phyloP scores from a whole-genome alignment of 1,140 invertebrate genomes.

The Cydia splendana region DNA sequence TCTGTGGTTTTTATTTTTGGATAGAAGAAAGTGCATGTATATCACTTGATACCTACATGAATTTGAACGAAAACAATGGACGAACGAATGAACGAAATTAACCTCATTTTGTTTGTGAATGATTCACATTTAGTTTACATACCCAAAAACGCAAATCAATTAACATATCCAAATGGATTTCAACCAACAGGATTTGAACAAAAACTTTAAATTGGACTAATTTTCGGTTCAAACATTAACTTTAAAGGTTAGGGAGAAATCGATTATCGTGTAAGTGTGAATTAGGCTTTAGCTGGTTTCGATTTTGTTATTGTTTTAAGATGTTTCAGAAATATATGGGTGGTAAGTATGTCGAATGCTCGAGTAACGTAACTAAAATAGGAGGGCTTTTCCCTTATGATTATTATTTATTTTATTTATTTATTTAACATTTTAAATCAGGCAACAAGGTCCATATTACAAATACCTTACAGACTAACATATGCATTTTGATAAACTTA shows the following conservation, averaged over 20 bases:
- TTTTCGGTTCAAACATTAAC: slow-evolving; percentile 6
- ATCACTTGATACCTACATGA: not conserved
- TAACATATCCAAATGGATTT: slow-evolving; percentile 15
- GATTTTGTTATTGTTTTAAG: not conserved
- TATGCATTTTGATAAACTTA: no score
- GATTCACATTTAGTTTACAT: slow-evolving; percentile 17
- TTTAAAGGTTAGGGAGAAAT: slow-evolving; percentile 13
- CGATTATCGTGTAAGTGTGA: slow-evolving; percentile 25
- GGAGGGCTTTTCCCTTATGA: no score
- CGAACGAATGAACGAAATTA: no score
- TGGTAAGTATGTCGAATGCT: no score
- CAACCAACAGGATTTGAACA: slow-evolving; percentile 18
- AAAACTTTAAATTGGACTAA: slow-evolving; percentile 25
- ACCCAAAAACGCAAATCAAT: slow-evolving; percentile 12
- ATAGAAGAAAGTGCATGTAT: no score
- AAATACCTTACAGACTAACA: no score
- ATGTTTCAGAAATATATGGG: no score
- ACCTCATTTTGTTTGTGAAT: not conserved
- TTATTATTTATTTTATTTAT: no score
- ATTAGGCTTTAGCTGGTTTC: not conserved
- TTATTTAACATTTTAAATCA: no score
- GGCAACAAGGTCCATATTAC: no score
- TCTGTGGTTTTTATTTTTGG: not conserved
- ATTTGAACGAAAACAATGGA: not conserved
- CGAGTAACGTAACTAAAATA: no score